phyloP scores from a whole-genome alignment of 2,113 vertebrate species.

The Calypte anna region DNA sequence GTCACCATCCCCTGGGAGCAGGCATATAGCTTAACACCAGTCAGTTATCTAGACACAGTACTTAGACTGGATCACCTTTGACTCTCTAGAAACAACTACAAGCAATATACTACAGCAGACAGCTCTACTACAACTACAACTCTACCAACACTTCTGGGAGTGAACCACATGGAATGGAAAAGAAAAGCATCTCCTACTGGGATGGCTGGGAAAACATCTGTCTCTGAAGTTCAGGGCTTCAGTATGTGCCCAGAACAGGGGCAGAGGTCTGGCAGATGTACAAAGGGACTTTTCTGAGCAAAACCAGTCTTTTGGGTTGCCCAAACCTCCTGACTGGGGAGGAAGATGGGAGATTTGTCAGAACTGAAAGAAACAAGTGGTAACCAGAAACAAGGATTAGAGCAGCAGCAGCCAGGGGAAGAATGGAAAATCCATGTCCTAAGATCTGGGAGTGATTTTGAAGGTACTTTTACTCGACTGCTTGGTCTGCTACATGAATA shows the following conservation, averaged over 20 bases:
- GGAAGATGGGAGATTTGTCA: neutral
- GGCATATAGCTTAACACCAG: neutral
- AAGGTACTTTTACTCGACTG: neutral
- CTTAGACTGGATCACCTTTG: neutral
- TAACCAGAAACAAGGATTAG: neutral
- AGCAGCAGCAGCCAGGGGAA: neutral
- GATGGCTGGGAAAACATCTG: neutral
- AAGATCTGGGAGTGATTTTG: neutral
- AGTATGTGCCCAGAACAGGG: accelerated
- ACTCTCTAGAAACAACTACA: neutral
- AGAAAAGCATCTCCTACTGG: accelerated
- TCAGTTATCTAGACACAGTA: neutral
- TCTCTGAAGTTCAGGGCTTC: neutral
- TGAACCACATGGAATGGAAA: neutral
- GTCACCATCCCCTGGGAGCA: neutral
- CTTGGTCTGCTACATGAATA: neutral
- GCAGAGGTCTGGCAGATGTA: accelerated
- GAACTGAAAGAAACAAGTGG: neutral
- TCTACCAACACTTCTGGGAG: neutral
- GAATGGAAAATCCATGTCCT: neutral
- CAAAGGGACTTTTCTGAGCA: neutral
- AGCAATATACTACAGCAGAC: neutral
- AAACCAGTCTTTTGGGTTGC: neutral
- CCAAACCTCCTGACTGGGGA: neutral
- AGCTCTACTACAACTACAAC: too few relatives aligned